A percentile compares a stretch with the other conserved stretches of the same genome.
Evolutionary conservation across 2,797 vertebrate genomes (phyloP).

Genomic region (Anabacerthia variegaticeps): DNA sequence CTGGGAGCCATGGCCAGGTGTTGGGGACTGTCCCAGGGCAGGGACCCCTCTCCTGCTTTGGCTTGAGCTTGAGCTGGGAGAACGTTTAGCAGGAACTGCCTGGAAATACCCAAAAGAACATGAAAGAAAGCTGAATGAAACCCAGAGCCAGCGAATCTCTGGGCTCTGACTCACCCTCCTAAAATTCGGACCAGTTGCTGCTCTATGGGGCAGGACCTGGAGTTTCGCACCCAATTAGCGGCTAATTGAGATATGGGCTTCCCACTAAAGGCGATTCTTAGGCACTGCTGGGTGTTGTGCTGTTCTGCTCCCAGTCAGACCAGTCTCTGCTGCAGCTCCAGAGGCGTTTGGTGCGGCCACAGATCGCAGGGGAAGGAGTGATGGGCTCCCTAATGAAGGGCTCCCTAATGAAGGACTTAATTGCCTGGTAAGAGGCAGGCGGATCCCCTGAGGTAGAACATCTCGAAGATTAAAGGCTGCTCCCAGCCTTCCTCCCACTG

Average conservation of each 20-base stretch:
- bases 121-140: background rate
- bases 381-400: background rate
- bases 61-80: background rate
- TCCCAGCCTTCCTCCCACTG: background rate
- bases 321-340: background rate
- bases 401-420: background rate
- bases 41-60: background rate
- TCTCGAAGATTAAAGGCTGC: background rate
- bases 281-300: background rate
- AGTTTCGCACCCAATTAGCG: background rate
- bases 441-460: too few species aligned
- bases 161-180: background rate
- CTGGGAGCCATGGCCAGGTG: background rate
- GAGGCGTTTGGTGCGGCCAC: background rate
- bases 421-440: background rate
- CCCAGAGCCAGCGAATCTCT: background rate
- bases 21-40: fast-evolving
- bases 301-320: background rate
- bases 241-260: background rate
- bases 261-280: background rate
- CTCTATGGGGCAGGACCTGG: background rate
- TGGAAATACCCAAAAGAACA: background rate
- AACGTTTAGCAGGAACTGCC: background rate
- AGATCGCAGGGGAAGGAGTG: background rate
- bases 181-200: background rate